Conservation (phyloP, 2,888 invertebrate genomes). For the Cistogaster globosa region DNA sequence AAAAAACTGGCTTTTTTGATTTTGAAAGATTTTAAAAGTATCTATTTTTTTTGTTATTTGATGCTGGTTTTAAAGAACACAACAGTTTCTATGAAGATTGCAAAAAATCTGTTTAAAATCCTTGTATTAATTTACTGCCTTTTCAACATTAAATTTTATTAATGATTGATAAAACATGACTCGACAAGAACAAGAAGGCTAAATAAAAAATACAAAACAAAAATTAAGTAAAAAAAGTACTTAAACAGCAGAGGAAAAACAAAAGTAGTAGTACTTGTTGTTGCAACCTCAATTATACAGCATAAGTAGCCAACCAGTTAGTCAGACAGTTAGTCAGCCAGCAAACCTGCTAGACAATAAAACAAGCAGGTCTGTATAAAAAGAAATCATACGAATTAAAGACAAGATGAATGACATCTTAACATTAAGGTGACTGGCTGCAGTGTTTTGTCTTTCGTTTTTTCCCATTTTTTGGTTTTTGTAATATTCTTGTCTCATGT, state of each 20-base stretch:
- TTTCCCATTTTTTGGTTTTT: neutral
- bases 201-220: neutral
- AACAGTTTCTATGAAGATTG: neutral
- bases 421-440: conserved; percentile 59
- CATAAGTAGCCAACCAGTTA: conserved; percentile 1
- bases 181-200: conserved; percentile 32
- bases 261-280: neutral
- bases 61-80: too few relatives aligned
- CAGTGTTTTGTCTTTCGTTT: conserved; percentile 21
- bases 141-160: neutral
- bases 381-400: conserved; percentile 31
- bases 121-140: too few relatives aligned
- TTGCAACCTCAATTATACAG: neutral
- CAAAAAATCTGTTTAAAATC: conserved; percentile 31
- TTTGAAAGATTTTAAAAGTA: too few relatives aligned
- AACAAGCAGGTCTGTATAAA: neutral
- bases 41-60: too few relatives aligned
- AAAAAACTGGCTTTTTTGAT: too few relatives aligned
- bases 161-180: conserved; percentile 54
- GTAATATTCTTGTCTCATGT: conserved; percentile 36
- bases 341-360: neutral
- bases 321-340: neutral
- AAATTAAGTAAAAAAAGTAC: conserved; percentile 12
- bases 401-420: conserved; percentile 60
- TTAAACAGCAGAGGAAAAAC: neutral